Evolutionary conservation across 2,113 vertebrate genomes (phyloP).

Genomic region (Madoqua kirkii): DNA sequence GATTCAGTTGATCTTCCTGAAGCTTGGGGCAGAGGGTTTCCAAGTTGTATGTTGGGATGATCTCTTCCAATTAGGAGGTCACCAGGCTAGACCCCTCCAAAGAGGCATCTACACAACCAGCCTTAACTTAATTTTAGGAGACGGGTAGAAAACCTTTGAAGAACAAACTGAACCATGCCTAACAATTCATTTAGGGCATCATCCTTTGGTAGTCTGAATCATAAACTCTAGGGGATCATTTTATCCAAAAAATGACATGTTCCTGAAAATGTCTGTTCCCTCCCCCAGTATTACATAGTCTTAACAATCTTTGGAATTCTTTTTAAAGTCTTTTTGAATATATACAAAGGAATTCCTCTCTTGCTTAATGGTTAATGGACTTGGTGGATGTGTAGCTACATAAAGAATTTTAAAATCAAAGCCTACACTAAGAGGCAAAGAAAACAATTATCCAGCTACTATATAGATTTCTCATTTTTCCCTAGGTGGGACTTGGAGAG

Average conservation of each 20-base stretch:
- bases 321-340: not conserved
- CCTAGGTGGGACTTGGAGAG: not conserved
- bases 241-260: not conserved
- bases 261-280: not conserved
- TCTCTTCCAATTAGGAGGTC: not conserved
- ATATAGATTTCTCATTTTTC: not conserved
- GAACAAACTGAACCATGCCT: not conserved
- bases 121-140: not conserved
- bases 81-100: not conserved
- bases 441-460: not conserved
- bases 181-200: not conserved
- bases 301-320: not conserved
- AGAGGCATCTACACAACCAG: not conserved
- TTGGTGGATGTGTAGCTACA: not conserved
- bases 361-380: not conserved
- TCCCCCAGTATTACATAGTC: not conserved
- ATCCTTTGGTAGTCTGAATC: not conserved
- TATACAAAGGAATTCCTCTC: not conserved
- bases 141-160: not conserved
- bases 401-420: constrained; percentile 39
- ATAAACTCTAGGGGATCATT: not conserved
- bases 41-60: not conserved
- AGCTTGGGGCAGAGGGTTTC: not conserved
- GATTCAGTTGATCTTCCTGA: not conserved
- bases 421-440: not conserved